Evolutionary conservation across 2,888 invertebrate genomes (phyloP).

Genomic region (Euplexia lucipara): DNA sequence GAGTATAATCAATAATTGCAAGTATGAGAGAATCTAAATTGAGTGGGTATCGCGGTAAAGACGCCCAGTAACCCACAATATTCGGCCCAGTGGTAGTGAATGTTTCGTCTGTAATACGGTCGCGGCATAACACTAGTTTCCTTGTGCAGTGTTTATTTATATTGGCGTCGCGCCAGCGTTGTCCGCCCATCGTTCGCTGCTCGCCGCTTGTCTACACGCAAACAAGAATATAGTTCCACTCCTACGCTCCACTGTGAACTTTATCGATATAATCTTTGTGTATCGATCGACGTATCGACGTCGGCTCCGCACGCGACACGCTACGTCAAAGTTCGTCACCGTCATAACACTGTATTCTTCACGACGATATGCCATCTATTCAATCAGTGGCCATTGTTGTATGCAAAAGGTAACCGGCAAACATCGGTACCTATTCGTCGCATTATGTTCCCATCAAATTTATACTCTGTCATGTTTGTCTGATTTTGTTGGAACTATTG

Average conservation of each 20-base stretch:
- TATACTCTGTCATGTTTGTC: slow-evolving; percentile 38
- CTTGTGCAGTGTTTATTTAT: slow-evolving; percentile 91
- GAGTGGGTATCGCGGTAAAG: slow-evolving; percentile 63
- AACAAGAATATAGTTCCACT: slow-evolving; percentile 81
- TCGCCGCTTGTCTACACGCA: slow-evolving; percentile 81
- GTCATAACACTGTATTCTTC: slow-evolving; percentile 78
- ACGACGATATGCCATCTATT: slow-evolving; percentile 72
- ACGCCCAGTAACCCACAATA: slow-evolving; percentile 90
- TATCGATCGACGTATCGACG: slow-evolving; percentile 83
- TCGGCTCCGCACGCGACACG: slow-evolving; percentile 69
- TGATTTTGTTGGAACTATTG: slow-evolving; percentile 37
- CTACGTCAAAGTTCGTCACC: slow-evolving; percentile 86
- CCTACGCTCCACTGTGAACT: slow-evolving; percentile 79
- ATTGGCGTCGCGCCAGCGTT: slow-evolving; percentile 87
- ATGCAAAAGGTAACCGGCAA: slow-evolving; percentile 75
- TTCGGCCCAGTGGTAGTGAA: slow-evolving; percentile 89
- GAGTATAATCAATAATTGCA: slow-evolving; percentile 24
- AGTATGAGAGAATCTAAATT: slow-evolving; percentile 55
- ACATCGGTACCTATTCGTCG: slow-evolving; percentile 63
- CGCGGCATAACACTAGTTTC: slow-evolving; percentile 91
- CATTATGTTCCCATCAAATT: slow-evolving; percentile 54
- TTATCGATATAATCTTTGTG: slow-evolving; percentile 79
- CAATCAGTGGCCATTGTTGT: slow-evolving; percentile 80
- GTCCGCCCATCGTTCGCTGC: slow-evolving; percentile 84
- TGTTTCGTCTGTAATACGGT: slow-evolving; percentile 90